Evolutionary conservation across 2,888 invertebrate genomes (phyloP).

Genomic region (Drosophila hawaiiensis): DNA sequence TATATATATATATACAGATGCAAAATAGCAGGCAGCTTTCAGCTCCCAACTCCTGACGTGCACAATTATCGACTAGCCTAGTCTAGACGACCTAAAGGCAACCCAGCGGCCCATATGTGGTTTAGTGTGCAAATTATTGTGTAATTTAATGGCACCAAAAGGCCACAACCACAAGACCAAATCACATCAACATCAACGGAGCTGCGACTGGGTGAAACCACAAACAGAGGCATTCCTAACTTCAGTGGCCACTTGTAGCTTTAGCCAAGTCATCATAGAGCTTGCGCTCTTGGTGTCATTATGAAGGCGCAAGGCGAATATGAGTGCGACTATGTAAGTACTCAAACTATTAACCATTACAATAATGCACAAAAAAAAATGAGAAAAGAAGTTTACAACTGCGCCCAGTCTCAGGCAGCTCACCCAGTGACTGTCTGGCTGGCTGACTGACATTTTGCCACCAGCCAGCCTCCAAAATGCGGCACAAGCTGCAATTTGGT

Average conservation of each 20-base stretch:
- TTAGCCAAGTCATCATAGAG: constrained; percentile 66
- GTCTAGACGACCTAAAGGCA: constrained; percentile 21
- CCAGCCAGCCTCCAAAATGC: constrained; percentile 18
- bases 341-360: constrained; percentile 36
- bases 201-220: constrained; percentile 16
- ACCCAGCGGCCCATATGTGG: constrained; percentile 42
- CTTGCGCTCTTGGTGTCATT: constrained; percentile 49
- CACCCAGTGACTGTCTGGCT: not conserved
- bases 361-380: constrained; percentile 16
- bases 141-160: constrained; percentile 71
- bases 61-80: constrained; percentile 38
- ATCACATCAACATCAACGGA: constrained; percentile 4
- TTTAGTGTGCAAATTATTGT: constrained; percentile 69
- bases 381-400: constrained; percentile 20
- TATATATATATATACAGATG: constrained; percentile 10
- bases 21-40: constrained; percentile 9
- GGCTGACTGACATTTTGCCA: constrained; percentile 50
- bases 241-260: constrained; percentile 67
- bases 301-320: constrained; percentile 43
- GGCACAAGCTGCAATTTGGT: constrained; percentile 43
- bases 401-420: constrained; percentile 5
- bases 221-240: constrained; percentile 43
- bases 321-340: constrained; percentile 29
- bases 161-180: constrained; percentile 44
- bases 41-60: not conserved